phyloP scores from a whole-genome alignment of 2,797 vertebrate genomes.

The Thunnus albacares region DNA sequence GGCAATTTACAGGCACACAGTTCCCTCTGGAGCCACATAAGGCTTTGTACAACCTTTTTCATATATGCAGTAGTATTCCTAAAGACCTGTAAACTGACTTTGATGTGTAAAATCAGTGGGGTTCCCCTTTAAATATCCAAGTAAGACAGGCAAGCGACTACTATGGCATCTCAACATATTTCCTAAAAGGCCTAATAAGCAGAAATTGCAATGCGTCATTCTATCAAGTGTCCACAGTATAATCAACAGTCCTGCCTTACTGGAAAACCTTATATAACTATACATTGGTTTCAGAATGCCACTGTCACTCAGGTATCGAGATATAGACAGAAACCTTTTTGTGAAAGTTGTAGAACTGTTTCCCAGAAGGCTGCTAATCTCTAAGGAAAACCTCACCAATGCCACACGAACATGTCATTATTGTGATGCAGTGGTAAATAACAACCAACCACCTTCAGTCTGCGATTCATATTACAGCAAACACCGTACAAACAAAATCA shows the following conservation, averaged over 20 bases:
- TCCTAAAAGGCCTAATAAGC: not conserved
- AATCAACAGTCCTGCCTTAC: not conserved
- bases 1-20: too few relatives aligned
- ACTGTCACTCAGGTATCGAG: not conserved
- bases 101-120: too few relatives aligned
- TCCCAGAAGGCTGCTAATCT: constrained; percentile 18
- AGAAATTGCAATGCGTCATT: not conserved
- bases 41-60: too few relatives aligned
- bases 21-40: too few relatives aligned
- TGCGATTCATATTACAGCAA: constrained; percentile 7
- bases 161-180: not conserved
- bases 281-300: not conserved
- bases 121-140: too few relatives aligned
- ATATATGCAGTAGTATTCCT: too few relatives aligned
- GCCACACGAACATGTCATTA: constrained; percentile 16
- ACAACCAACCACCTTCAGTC: constrained; percentile 10
- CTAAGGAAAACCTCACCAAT: constrained; percentile 10
- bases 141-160: too few relatives aligned
- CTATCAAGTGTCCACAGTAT: not conserved
- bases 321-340: constrained; percentile 7
- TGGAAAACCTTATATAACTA: not conserved
- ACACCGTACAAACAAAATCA: constrained; percentile 18
- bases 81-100: too few relatives aligned
- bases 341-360: constrained; percentile 28
- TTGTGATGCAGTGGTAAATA: constrained; percentile 8